Evolutionary conservation across 2,113 vertebrate species (phyloP).

Genomic region (Forbesichthys papilliferus): DNA sequence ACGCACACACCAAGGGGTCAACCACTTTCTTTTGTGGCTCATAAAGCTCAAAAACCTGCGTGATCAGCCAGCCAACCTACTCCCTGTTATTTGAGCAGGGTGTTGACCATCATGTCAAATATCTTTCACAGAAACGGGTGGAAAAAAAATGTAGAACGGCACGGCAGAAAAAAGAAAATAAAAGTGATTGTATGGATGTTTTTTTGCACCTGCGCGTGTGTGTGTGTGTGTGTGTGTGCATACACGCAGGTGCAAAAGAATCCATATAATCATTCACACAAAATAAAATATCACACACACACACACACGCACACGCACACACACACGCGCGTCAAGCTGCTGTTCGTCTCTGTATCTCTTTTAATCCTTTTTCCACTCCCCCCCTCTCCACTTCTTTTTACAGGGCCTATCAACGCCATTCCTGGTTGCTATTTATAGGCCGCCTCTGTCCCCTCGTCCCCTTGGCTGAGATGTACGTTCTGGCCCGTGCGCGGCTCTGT

Average conservation of each 20-base stretch:
- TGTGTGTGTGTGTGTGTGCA: too few relatives aligned
- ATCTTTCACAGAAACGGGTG: slow-evolving; percentile 2
- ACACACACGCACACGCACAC: slow-evolving; percentile 15
- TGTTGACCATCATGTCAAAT: not conserved
- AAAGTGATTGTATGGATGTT: not conserved
- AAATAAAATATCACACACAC: slow-evolving; percentile 18
- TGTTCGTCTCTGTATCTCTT: slow-evolving; percentile 63
- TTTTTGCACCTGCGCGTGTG: too few relatives aligned
- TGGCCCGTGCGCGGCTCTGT: not conserved
- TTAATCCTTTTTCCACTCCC: slow-evolving; percentile 76
- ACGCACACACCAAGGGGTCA: not conserved
- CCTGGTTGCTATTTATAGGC: slow-evolving; percentile 74
- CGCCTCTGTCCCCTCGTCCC: slow-evolving; percentile 55
- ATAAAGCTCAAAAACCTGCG: too few relatives aligned
- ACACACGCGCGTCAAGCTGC: slow-evolving; percentile 30
- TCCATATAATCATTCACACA: not conserved
- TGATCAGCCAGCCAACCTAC: too few relatives aligned
- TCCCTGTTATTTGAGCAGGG: not conserved
- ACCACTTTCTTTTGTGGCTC: too few relatives aligned
- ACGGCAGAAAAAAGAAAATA: slow-evolving; percentile 22
- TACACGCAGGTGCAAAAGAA: too few relatives aligned
- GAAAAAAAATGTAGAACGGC: slow-evolving; percentile 2
- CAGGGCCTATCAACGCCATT: slow-evolving; percentile 76
- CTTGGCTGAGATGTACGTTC: slow-evolving; percentile 28
- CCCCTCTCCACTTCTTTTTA: slow-evolving; percentile 65